Evolutionary conservation across 2,888 invertebrate species (phyloP).

Genomic region (Chaitophorus viminalis): DNA sequence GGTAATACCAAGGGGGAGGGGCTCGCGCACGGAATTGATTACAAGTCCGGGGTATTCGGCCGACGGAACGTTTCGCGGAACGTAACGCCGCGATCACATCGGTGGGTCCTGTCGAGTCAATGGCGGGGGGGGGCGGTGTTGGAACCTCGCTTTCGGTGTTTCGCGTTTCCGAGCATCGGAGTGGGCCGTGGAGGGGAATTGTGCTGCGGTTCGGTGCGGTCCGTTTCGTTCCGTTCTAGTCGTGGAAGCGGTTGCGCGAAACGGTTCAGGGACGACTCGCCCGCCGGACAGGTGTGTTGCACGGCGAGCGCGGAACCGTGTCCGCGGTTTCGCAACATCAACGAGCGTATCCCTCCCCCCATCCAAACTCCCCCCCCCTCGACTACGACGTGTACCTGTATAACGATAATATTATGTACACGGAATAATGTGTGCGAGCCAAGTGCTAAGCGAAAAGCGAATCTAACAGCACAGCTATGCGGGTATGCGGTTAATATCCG

Average conservation of each 20-base stretch:
- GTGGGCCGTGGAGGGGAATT: no score
- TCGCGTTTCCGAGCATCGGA: no score
- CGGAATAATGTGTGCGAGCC: no score
- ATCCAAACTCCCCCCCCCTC: no score
- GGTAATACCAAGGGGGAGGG: background rate
- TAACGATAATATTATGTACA: no score
- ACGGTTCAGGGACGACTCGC: background rate
- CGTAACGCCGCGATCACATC: background rate
- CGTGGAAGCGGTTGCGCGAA: background rate
- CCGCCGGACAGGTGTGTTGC: background rate
- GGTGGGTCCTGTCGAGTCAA: background rate
- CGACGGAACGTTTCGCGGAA: background rate
- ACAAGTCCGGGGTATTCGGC: background rate
- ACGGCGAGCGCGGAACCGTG: background rate
- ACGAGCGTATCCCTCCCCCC: no score
- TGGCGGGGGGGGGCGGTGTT: no score
- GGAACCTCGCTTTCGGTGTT: background rate
- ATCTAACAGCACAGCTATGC: no score
- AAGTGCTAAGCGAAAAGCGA: no score
- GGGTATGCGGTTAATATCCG: no score
- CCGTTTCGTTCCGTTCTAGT: background rate
- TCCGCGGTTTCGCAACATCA: background rate
- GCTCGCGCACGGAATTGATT: slow-evolving; percentile 18
- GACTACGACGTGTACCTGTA: no score
- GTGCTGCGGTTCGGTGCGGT: no score